These are phyloP conservation scores for Rhynchotus rufescens DNA, from an alignment of 2,797 vertebrate species.

Conservation along the genomic window DNA sequence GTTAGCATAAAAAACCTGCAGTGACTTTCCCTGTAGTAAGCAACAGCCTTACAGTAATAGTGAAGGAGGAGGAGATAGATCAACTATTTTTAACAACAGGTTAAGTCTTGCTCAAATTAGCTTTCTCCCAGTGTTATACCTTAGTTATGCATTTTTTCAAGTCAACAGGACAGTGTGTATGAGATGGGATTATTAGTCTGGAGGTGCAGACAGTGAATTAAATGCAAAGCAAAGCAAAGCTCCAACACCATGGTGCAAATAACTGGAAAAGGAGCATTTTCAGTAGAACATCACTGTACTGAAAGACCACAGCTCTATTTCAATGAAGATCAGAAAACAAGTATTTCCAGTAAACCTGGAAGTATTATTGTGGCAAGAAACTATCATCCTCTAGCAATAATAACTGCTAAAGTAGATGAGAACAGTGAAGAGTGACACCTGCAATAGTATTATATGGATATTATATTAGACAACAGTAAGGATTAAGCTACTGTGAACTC, in stretches of 20 bases:
- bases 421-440: background rate
- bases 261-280: background rate
- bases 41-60: accelerated
- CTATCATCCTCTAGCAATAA: background rate
- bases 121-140: background rate
- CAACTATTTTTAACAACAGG: background rate
- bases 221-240: background rate
- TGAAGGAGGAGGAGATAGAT: background rate
- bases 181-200: background rate
- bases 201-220: background rate
- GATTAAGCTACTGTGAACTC: background rate
- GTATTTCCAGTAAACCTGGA: background rate
- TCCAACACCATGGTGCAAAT: background rate
- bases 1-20: background rate
- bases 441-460: background rate
- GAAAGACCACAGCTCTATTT: background rate
- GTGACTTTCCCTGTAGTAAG: background rate
- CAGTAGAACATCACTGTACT: background rate
- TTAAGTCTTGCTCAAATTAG: background rate
- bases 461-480: background rate
- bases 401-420: background rate
- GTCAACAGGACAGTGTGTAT: background rate
- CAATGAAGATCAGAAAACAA: background rate
- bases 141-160: background rate
- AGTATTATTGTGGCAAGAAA: background rate